Evolutionary conservation across 2,888 invertebrate genomes (phyloP), one percentile per base, ranked within the genome.

Genomic region (Oscheius sp.): DNA sequence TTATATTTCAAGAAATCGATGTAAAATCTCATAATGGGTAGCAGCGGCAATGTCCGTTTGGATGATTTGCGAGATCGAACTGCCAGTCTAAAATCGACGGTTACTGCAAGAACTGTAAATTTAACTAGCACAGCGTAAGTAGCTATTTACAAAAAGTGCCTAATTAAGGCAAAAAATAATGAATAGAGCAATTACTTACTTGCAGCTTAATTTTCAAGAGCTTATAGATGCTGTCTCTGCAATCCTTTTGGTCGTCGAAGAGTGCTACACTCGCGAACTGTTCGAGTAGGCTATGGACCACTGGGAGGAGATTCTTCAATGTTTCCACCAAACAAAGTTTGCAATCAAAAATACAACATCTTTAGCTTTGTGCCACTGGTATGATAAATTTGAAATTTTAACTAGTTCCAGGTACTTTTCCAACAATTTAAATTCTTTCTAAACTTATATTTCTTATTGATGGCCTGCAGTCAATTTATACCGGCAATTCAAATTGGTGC

Each of bases 361-460:
- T 87, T 90, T 75, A 88, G 90, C 27, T 90, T 90, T 81, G 87
- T 90, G 66, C 90, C 90, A 55, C 84, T 90, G 87, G 90, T 90
- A 79, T 80, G 85, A 81, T 91, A 50, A 52, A 17, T 61, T n/a
- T 39, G n/a, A 29, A 12, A 20, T 17, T 33, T 42, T 3, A 42
- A 10, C 34, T 37, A 42, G 76, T 88, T 88, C 45, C 86, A 92
- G 91, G 96, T 98, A 72, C 90, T 98, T 74, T 98, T 92, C 89
- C 95, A 99, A 89, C 98, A 99, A 89, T 99, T 99, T 90, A 93
- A 95, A 84, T 97, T 96, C 89, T 99, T 99, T 89, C 90, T 99
- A 78, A 99, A 99, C 89, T 89, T 99, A 70, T 98, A 96, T 88
- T 99, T 99, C 89, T 90, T 99, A 79, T 90, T 97, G 70, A 97